Evolutionary conservation across 2,888 invertebrate genomes (phyloP).

Genomic region (Ischnura elegans): DNA sequence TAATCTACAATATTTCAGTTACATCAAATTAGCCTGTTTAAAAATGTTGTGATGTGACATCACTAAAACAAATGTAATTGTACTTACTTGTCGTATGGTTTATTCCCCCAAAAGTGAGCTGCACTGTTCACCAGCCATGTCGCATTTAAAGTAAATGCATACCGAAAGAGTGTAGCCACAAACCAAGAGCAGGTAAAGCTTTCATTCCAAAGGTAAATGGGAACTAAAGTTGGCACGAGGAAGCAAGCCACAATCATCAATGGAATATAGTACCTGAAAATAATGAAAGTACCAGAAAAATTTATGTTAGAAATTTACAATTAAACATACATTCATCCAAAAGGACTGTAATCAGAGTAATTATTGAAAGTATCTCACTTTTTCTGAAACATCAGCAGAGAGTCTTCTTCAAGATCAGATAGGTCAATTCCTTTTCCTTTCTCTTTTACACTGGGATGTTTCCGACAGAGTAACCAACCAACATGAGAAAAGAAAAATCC

Average conservation of each 20-base stretch:
- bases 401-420: conserved; percentile 76
- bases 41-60: too few relatives aligned
- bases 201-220: conserved; percentile 87
- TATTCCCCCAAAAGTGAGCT: conserved; percentile 88
- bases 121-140: conserved; percentile 96
- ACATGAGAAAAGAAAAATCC: conserved; percentile 81
- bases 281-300: background rate
- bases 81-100: conserved; percentile 86
- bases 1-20: too few relatives aligned
- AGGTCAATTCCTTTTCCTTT: conserved; percentile 77
- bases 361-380: conserved; percentile 2
- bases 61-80: background rate
- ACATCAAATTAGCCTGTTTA: too few relatives aligned
- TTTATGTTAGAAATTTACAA: background rate
- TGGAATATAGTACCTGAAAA: conserved; percentile 83
- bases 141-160: conserved; percentile 86
- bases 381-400: conserved; percentile 66
- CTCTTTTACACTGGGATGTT: conserved; percentile 75
- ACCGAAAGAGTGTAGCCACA: conserved; percentile 86
- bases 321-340: background rate
- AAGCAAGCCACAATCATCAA: conserved; percentile 86
- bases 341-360: background rate
- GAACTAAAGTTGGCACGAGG: conserved; percentile 85
- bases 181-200: conserved; percentile 84
- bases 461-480: conserved; percentile 79